Evolutionary conservation across 92 coral and sea anemone species (phyloP).

Genomic region (Umimayanthus kanabou): DNA sequence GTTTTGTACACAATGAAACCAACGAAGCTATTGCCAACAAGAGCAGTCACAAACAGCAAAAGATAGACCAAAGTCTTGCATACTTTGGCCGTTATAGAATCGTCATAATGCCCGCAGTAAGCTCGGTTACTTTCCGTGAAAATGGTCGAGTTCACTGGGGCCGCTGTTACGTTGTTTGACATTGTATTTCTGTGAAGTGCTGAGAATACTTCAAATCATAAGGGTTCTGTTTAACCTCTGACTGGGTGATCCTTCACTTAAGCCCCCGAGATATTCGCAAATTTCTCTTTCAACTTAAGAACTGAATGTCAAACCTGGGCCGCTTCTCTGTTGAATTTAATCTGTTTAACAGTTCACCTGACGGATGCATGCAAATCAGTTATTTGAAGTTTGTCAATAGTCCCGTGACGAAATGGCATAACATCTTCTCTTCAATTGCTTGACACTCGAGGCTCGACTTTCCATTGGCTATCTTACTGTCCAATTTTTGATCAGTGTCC

Average conservation of each 20-base stretch:
- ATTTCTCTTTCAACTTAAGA: slow-evolving; percentile 1
- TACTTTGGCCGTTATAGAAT: slow-evolving; percentile 22
- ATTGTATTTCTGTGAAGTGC: neutral
- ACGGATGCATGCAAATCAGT: slow-evolving; percentile 30
- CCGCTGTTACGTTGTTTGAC: neutral
- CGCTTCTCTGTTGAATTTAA: slow-evolving; percentile 5
- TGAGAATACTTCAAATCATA: neutral
- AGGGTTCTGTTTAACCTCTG: neutral
- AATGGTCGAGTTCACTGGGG: neutral
- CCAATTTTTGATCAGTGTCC: neutral
- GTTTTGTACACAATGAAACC: slow-evolving; percentile 27
- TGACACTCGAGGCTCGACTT: neutral
- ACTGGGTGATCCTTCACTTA: neutral
- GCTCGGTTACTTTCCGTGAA: neutral
- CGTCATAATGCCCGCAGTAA: slow-evolving; percentile 16
- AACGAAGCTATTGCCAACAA: slow-evolving; percentile 18
- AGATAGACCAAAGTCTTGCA: slow-evolving; percentile 21
- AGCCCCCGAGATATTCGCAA: neutral
- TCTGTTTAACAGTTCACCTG: slow-evolving; percentile 19
- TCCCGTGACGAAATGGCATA: neutral
- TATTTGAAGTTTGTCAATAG: neutral
- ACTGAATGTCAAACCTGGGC: slow-evolving; percentile 13
- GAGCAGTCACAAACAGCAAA: slow-evolving; percentile 16
- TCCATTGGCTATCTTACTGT: neutral
- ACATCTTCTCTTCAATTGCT: neutral